These are phyloP conservation scores for Papilio gigon DNA, from an alignment of 2,888 invertebrate genomes.

Conservation along the genomic window DNA sequence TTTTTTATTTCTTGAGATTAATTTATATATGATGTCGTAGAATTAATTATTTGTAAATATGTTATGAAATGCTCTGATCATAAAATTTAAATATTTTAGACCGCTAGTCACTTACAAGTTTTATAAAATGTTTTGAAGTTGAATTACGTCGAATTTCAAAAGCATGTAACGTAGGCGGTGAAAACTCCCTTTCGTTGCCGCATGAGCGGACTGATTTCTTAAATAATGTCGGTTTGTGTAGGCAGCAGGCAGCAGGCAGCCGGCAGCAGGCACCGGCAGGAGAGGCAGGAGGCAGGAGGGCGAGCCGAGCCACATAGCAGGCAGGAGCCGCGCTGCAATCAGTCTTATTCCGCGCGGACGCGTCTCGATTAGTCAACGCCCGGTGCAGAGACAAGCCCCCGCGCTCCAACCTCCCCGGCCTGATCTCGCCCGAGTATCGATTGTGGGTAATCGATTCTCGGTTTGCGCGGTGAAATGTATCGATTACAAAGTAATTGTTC, in stretches of 20 bases:
- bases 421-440: constrained; percentile 65
- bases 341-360: constrained; percentile 82
- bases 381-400: constrained; percentile 78
- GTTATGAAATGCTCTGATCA: constrained; percentile 41
- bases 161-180: constrained; percentile 62
- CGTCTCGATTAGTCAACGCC: constrained; percentile 81
- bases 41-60: background rate
- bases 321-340: constrained; percentile 78
- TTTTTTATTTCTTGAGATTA: background rate
- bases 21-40: background rate
- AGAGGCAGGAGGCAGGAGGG: constrained; percentile 29
- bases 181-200: constrained; percentile 78
- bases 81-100: constrained; percentile 17
- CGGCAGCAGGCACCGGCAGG: too few species aligned
- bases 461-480: constrained; percentile 65
- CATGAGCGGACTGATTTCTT: constrained; percentile 79
- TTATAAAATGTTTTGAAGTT: constrained; percentile 1
- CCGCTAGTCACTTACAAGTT: constrained; percentile 38
- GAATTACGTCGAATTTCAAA: constrained; percentile 25
- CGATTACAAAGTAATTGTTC: constrained; percentile 61
- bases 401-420: constrained; percentile 63
- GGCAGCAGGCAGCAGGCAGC: constrained; percentile 63
- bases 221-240: constrained; percentile 79
- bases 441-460: constrained; percentile 75
- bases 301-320: constrained; percentile 71